A percentile compares a stretch with the other conserved stretches of the same genome.
phyloP scores from a whole-genome alignment of 37 sponge, comb jelly and placozoan species.

The Hexactinellida sp. region DNA sequence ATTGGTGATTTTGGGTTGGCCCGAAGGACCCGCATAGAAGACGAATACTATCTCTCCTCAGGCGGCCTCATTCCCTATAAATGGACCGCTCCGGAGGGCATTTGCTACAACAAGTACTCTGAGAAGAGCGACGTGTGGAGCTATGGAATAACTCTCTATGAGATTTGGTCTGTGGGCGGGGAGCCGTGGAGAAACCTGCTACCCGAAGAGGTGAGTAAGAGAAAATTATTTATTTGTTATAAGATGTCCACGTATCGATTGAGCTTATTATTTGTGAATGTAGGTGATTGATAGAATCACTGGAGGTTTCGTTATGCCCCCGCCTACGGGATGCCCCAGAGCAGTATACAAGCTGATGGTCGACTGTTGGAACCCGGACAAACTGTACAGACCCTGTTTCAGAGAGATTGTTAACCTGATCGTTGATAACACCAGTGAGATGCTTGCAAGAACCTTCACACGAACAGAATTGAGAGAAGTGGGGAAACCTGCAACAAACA shows the following conservation, averaged over 20 bases:
- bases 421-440: background rate
- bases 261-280: background rate
- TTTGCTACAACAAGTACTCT: conserved; percentile 26
- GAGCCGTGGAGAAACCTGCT: background rate
- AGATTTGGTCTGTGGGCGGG: conserved; percentile 20
- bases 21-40: background rate
- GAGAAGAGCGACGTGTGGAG: conserved; percentile 29
- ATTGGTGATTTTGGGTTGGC: conserved; percentile 26
- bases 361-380: background rate
- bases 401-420: background rate
- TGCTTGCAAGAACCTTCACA: background rate
- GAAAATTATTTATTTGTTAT: background rate
- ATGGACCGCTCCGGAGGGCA: conserved; percentile 25
- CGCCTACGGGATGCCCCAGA: conserved; percentile 15
- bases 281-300: background rate
- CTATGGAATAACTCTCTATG: conserved; percentile 25
- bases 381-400: background rate
- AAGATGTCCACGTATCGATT: too few relatives aligned
- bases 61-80: conserved; percentile 18
- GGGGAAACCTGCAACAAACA: background rate
- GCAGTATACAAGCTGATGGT: conserved; percentile 16
- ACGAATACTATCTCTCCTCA: conserved; percentile 21
- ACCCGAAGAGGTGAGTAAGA: background rate
- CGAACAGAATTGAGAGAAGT: background rate
- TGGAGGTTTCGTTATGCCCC: background rate